These are phyloP conservation scores for Mus minutoides DNA, from an alignment of 2,797 vertebrate genomes.

Conservation along the genomic window DNA sequence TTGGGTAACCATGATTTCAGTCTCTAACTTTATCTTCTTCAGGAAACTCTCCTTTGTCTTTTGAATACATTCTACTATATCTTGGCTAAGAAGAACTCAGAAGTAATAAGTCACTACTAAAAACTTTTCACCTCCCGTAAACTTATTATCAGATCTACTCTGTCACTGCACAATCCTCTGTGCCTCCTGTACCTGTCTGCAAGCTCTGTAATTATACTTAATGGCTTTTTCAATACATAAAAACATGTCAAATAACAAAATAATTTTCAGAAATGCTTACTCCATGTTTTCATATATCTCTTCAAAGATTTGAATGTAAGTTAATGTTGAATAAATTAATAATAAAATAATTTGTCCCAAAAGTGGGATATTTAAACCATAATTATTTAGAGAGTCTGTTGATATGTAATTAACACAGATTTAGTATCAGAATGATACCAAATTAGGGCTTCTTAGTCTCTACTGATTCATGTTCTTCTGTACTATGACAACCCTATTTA, in stretches of 20 bases:
- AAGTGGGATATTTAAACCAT: neutral
- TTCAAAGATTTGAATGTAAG: neutral
- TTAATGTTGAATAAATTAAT: neutral
- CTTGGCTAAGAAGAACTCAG: neutral
- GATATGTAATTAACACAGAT: neutral
- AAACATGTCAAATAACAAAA: neutral
- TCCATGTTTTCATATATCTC: neutral
- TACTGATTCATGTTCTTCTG: neutral
- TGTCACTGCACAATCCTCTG: neutral
- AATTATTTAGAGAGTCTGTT: neutral
- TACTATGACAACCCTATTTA: neutral
- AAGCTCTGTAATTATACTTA: neutral
- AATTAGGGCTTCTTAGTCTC: neutral
- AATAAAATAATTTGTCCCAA: neutral
- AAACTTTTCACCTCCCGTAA: neutral
- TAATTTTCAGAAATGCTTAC: neutral
- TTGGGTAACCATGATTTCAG: neutral
- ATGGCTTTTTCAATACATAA: neutral
- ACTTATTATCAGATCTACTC: neutral
- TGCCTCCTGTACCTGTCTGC: neutral
- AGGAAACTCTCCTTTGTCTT: neutral
- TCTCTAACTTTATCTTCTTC: neutral
- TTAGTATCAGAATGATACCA: neutral
- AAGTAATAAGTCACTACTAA: neutral
- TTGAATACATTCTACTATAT: neutral